Evolutionary conservation across 2,888 invertebrate species (phyloP).

Genomic region (Melanophora roralis): DNA sequence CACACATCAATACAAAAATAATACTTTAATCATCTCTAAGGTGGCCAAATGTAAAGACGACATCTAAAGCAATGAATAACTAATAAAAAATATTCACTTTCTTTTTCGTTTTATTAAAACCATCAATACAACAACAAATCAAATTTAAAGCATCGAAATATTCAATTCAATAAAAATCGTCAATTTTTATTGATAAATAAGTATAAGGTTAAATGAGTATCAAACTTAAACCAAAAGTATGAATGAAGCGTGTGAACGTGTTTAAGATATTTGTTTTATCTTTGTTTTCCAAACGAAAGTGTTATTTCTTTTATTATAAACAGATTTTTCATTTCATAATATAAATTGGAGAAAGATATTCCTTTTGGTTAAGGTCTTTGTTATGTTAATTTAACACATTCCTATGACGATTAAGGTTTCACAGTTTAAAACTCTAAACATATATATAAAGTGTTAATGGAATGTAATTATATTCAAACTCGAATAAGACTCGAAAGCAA

Average conservation of each 20-base stretch:
- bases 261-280: neutral
- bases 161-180: neutral
- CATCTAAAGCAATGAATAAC: neutral
- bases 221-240: neutral
- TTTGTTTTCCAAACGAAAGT: neutral
- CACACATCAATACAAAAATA: neutral
- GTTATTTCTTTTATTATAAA: neutral
- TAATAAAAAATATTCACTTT: conserved; percentile 7
- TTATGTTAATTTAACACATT: conserved; percentile 1
- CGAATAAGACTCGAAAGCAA: neutral
- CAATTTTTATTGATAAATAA: conserved; percentile 2
- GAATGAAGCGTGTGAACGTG: neutral
- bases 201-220: neutral
- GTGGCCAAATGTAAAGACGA: too few relatives aligned
- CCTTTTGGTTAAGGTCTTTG: conserved; percentile 1
- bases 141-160: neutral
- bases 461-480: neutral
- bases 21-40: neutral
- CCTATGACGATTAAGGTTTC: neutral
- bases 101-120: conserved; percentile 34
- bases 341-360: neutral
- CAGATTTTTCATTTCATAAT: neutral
- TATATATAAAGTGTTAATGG: neutral
- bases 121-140: neutral
- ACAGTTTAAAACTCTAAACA: neutral